Conservation (phyloP, 2,113 vertebrate genomes). For the Mustela nigripes region DNA sequence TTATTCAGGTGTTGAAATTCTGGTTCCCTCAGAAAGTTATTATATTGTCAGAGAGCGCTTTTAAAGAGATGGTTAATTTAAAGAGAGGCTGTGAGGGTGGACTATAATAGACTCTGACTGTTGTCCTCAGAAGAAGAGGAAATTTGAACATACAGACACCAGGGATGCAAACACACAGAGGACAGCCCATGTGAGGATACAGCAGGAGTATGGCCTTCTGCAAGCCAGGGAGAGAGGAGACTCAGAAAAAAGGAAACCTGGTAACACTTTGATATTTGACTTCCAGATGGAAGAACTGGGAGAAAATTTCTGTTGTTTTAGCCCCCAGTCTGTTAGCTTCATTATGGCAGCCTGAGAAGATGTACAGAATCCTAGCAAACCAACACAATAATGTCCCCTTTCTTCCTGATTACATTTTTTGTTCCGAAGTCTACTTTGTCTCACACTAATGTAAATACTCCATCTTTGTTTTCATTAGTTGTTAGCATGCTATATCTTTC, state of each 20-base stretch:
- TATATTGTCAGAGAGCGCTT: background rate
- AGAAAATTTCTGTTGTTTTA: background rate
- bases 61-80: background rate
- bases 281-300: background rate
- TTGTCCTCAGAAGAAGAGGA: background rate
- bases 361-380: background rate
- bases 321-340: background rate
- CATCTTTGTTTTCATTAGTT: background rate
- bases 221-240: background rate
- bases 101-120: background rate
- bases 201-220: background rate
- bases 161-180: background rate
- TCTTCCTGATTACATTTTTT: background rate
- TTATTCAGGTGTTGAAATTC: background rate
- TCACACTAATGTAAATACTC: background rate
- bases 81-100: background rate
- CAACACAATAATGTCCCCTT: background rate
- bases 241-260: background rate
- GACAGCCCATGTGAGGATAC: background rate
- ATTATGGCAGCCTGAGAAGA: background rate
- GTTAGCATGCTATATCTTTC: background rate
- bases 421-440: background rate
- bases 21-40: background rate
- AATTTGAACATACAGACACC: background rate
- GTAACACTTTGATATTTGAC: background rate